Conservation (phyloP, 2,113 vertebrate species). For the Theristicus caerulescens region DNA sequence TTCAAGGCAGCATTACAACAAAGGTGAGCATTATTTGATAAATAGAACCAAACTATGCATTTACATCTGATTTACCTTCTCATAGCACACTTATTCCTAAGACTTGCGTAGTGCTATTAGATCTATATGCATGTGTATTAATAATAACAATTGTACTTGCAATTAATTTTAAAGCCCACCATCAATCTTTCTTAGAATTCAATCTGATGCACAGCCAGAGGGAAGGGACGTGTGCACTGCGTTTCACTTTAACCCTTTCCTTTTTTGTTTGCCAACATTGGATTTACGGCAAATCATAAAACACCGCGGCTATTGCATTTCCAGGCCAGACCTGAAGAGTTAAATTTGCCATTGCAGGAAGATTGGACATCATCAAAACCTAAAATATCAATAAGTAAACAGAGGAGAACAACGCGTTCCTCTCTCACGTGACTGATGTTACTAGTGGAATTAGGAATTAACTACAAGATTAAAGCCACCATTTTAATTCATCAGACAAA, state of each 20-base stretch:
- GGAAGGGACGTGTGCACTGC: background rate
- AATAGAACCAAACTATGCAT: background rate
- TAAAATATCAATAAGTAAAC: background rate
- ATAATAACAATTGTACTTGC: slow-evolving; percentile 60
- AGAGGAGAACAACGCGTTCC: background rate
- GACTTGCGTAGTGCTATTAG: background rate
- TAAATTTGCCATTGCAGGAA: background rate
- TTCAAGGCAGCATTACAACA: background rate
- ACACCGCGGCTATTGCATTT: rapidly evolving
- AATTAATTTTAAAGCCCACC: slow-evolving; percentile 65
- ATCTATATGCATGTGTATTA: slow-evolving; percentile 2
- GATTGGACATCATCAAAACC: background rate
- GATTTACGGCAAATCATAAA: background rate
- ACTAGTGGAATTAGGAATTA: slow-evolving; percentile 67
- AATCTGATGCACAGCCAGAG: slow-evolving; percentile 43
- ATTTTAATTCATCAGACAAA: slow-evolving; percentile 39
- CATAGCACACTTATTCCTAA: background rate
- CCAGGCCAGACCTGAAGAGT: background rate
- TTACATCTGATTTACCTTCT: slow-evolving; percentile 1
- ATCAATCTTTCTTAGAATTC: slow-evolving; percentile 59
- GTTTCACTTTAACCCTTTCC: slow-evolving; percentile 13
- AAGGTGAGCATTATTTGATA: background rate
- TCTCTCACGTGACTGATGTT: background rate
- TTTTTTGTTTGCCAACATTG: background rate
- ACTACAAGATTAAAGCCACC: slow-evolving; percentile 31